Percentiles rank a stretch among this genome's conserved stretches.
phyloP scores from a whole-genome alignment of 2,113 vertebrate genomes.

The Calyptomena viridis region DNA sequence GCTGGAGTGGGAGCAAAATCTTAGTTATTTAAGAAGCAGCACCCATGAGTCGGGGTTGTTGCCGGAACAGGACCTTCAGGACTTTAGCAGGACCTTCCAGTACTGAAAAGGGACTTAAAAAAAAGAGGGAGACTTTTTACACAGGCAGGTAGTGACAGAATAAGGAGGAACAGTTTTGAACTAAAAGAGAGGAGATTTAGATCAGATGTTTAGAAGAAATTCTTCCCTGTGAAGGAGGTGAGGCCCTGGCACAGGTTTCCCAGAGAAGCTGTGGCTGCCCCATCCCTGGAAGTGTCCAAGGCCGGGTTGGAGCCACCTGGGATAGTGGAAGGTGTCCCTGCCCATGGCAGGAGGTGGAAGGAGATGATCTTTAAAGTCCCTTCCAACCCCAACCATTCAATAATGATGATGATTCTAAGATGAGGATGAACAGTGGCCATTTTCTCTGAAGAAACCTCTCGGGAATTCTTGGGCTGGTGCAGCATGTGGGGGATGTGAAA shows the following conservation, averaged over 20 bases:
- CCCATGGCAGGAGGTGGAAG: fast-evolving
- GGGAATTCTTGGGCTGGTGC: neutral
- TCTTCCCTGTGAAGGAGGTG: fast-evolving
- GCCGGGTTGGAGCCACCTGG: neutral
- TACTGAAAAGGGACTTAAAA: neutral
- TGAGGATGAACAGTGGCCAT: neutral
- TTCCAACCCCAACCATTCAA: neutral
- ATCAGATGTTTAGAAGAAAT: neutral
- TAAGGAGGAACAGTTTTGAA: neutral
- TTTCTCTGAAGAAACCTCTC: neutral
- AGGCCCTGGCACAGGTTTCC: neutral
- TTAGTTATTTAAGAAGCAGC: neutral
- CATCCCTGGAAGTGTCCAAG: neutral
- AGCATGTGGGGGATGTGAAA: neutral
- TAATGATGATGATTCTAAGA: neutral
- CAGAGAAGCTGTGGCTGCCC: neutral
- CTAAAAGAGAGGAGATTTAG: neutral
- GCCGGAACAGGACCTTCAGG: neutral
- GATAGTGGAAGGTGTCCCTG: fast-evolving
- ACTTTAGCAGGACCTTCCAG: neutral
- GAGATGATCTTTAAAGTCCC: neutral
- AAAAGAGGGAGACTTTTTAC: neutral
- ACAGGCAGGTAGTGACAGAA: neutral
- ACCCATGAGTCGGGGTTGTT: neutral
- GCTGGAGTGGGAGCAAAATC: neutral